A percentile compares a stretch with the other conserved stretches of the same genome.
Conservation (phyloP, 2,888 invertebrate genomes). For the Siphonodentalium dalli region DNA sequence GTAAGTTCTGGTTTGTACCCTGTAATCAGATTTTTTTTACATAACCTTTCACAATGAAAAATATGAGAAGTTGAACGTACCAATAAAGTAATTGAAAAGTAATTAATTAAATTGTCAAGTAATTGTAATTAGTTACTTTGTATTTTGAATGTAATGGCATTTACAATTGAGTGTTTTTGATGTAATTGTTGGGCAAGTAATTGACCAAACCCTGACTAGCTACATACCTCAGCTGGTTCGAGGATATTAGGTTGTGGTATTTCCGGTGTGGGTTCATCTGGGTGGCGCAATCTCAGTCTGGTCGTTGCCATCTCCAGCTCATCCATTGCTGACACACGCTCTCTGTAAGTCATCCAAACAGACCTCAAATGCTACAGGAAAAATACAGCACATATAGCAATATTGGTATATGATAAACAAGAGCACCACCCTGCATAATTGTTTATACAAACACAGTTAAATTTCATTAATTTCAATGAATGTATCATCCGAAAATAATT, state of each 20-base stretch:
- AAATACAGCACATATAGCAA: background rate
- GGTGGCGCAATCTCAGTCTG: constrained; percentile 68
- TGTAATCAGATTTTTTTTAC: no score
- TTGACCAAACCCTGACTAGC: background rate
- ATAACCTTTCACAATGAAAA: no score
- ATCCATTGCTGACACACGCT: constrained; percentile 72
- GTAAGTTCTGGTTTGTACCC: no score
- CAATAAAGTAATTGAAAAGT: no score
- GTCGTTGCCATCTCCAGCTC: constrained; percentile 78
- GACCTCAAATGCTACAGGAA: constrained; percentile 42
- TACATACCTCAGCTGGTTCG: constrained; percentile 35
- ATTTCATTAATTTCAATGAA: background rate
- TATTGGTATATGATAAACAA: background rate
- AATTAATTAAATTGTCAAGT: no score
- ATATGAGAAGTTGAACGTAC: no score
- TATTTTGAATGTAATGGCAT: no score
- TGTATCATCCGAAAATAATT: no score
- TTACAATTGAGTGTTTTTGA: no score
- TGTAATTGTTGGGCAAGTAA: no score
- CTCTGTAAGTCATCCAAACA: constrained; percentile 62
- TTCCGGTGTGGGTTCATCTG: constrained; percentile 64
- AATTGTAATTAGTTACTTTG: no score
- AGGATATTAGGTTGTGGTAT: constrained; percentile 43
- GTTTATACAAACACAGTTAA: background rate
- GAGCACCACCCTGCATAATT: background rate